A percentile compares a stretch with the other conserved stretches of the same genome.
Conservation (phyloP, 2,113 vertebrate genomes). For the Toxotes chatareus region DNA sequence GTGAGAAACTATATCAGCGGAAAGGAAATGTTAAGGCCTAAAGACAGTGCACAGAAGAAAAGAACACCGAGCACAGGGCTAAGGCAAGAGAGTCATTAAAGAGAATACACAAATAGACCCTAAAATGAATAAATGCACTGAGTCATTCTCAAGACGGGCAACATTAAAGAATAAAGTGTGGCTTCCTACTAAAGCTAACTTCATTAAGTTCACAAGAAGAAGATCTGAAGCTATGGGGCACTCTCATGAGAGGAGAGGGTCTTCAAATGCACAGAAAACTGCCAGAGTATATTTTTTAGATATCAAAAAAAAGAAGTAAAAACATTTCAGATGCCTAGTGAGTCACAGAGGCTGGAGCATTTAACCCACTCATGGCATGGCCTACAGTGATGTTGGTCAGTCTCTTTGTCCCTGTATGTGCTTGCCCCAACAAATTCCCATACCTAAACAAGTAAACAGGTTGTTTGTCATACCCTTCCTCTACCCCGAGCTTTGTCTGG, state of each 20-base stretch:
- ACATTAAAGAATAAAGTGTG: conserved; percentile 44
- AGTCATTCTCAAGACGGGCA: conserved; percentile 21
- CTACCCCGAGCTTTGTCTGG: too few species aligned
- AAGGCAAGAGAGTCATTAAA: conserved; percentile 14
- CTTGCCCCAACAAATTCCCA: too few species aligned
- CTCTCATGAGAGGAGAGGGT: background rate
- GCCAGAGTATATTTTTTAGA: background rate
- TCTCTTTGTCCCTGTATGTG: too few species aligned
- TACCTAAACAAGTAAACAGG: too few species aligned
- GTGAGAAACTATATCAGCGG: conserved; percentile 17
- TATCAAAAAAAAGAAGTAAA: too few species aligned
- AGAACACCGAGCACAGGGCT: background rate
- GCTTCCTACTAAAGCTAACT: conserved; percentile 49
- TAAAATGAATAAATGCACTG: conserved; percentile 47
- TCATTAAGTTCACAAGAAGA: conserved; percentile 46
- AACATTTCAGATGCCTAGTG: too few species aligned
- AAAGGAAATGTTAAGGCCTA: background rate
- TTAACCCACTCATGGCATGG: too few species aligned
- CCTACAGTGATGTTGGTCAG: too few species aligned
- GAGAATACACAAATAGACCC: conserved; percentile 43
- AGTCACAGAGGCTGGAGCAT: background rate
- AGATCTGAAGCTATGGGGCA: conserved; percentile 12
- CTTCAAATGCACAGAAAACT: conserved; percentile 22
- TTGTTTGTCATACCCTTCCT: too few species aligned
- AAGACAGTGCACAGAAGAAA: background rate